Evolutionary conservation across 2,113 vertebrate species (phyloP).

Genomic region (Microtus ochrogaster): DNA sequence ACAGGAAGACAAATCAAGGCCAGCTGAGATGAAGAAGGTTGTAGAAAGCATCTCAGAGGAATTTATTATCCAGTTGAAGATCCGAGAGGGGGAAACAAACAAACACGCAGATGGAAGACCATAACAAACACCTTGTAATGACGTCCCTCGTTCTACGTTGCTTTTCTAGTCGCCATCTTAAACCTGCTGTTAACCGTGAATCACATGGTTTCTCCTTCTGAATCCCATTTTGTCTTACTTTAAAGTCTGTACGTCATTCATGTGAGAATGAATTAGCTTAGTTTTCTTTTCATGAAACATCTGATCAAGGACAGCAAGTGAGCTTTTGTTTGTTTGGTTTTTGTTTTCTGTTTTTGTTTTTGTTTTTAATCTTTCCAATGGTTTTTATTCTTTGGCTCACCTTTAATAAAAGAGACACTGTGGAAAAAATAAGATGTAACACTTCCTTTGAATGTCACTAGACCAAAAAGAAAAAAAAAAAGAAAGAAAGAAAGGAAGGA

Average conservation of each 20-base stretch:
- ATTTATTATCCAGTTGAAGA: neutral
- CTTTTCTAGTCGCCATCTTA: neutral
- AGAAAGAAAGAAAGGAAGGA: too few relatives aligned
- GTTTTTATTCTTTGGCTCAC: neutral
- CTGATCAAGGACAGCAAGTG: neutral
- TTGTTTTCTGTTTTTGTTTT: neutral
- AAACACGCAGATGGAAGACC: neutral
- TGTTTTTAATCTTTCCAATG: neutral
- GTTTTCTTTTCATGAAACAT: neutral
- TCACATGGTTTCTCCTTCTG: neutral
- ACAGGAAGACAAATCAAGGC: neutral
- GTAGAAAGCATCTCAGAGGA: neutral
- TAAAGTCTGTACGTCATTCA: neutral
- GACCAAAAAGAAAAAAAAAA: too few relatives aligned
- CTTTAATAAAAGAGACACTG: neutral
- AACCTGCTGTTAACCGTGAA: neutral
- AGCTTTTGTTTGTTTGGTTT: neutral
- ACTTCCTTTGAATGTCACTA: neutral
- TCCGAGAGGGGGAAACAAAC: neutral
- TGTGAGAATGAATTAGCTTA: neutral
- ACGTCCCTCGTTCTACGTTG: neutral
- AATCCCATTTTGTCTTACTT: neutral
- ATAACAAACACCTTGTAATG: neutral
- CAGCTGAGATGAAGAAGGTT: neutral
- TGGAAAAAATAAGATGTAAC: neutral